A percentile compares a stretch with the other conserved stretches of the same genome.
Conservation (phyloP, 23 tunicate species). For the Ciona savignyi region DNA sequence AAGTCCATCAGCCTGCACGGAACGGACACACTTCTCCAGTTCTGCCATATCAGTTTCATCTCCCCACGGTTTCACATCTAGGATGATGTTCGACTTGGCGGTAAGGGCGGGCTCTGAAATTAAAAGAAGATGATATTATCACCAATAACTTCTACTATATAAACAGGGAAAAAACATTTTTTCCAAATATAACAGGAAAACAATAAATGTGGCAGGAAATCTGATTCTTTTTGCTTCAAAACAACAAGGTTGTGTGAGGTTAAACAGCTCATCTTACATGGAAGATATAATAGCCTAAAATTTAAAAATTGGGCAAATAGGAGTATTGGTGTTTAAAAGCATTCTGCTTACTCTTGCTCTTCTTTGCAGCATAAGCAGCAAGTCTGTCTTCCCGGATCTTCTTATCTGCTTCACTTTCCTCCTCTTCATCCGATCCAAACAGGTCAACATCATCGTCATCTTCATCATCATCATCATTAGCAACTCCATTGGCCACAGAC, state of each 20-base stretch:
- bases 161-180: too few species aligned
- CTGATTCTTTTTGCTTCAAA: too few species aligned
- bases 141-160: too few species aligned
- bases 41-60: conserved; percentile 61
- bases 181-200: too few species aligned
- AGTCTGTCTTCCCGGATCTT: conserved; percentile 58
- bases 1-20: conserved; percentile 41
- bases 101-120: conserved; percentile 47
- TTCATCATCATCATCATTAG: conserved; percentile 45
- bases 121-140: neutral
- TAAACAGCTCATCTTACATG: too few species aligned
- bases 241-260: too few species aligned
- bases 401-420: conserved; percentile 65
- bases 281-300: too few species aligned
- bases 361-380: conserved; percentile 60
- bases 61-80: conserved; percentile 92
- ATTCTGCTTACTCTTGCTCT: conserved; percentile 51
- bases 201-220: too few species aligned
- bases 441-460: conserved; percentile 63
- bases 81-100: conserved; percentile 81
- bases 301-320: too few species aligned
- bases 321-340: too few species aligned
- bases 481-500: conserved; percentile 37
- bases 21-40: conserved; percentile 47
- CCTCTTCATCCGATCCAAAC: conserved; percentile 68